Conservation (phyloP, 2,113 vertebrate species). For the Centropus bengalensis region DNA sequence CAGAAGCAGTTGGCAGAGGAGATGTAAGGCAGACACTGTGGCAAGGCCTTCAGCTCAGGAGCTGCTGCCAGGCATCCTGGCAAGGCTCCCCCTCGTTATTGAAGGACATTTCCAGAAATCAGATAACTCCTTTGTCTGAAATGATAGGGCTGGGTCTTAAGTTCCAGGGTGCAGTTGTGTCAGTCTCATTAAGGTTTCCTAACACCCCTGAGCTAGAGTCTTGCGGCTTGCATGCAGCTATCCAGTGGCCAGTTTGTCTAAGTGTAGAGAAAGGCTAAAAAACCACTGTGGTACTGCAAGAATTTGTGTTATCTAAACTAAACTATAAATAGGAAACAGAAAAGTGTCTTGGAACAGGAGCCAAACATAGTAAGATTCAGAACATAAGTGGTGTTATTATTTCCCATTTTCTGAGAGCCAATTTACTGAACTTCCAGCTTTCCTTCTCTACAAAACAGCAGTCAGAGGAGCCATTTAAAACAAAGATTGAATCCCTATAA, state of each 20-base stretch:
- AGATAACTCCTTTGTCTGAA: not conserved
- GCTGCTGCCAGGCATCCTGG: not conserved
- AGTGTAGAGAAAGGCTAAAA: too few relatives aligned
- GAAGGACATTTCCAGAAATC: not conserved
- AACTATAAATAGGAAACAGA: not conserved
- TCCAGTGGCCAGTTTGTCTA: not conserved
- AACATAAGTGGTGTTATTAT: not conserved
- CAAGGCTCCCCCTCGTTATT: fast-evolving
- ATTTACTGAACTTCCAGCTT: constrained; percentile 23
- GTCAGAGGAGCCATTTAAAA: constrained; percentile 46
- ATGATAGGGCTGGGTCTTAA: not conserved
- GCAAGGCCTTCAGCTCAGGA: not conserved
- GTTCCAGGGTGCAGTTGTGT: not conserved
- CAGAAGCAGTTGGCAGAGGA: not conserved
- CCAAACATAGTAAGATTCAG: not conserved
- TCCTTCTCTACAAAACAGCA: constrained; percentile 24
- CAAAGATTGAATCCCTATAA: not conserved
- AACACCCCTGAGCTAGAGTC: not conserved
- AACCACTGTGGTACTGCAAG: not conserved
- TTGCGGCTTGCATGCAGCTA: fast-evolving
- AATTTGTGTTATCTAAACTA: not conserved
- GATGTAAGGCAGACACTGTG: fast-evolving
- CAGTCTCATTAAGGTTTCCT: not conserved
- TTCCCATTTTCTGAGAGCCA: constrained; percentile 12
- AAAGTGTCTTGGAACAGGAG: not conserved